Conservation (phyloP, 2,113 vertebrate genomes). For the Microtus richardsoni region DNA sequence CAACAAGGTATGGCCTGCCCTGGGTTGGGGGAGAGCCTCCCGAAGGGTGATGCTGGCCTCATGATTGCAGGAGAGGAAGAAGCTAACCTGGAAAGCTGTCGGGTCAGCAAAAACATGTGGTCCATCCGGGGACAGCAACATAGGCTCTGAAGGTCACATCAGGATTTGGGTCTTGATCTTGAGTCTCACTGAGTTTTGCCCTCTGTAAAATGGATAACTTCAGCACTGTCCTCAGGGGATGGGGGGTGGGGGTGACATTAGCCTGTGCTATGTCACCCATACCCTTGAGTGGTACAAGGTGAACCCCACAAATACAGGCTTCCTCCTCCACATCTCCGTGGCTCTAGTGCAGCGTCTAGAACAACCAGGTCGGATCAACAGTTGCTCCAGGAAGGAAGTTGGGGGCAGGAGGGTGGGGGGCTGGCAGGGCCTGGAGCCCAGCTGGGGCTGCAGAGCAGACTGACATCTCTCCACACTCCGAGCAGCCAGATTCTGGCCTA, state of each 20-base stretch:
- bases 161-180: not conserved
- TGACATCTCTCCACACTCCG: not conserved
- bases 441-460: constrained; percentile 59
- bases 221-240: not conserved
- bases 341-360: not conserved
- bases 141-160: not conserved
- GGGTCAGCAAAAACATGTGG: not conserved
- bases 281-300: not conserved
- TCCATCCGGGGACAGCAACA: not conserved
- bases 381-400: constrained; percentile 61
- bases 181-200: not conserved
- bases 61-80: not conserved
- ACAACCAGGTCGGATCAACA: not conserved
- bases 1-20: constrained; percentile 33
- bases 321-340: not conserved
- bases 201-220: not conserved
- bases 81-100: not conserved
- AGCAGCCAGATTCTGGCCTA: constrained; percentile 48
- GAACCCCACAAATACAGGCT: not conserved
- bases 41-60: not conserved
- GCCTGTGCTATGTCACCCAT: not conserved
- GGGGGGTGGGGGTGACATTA: not conserved
- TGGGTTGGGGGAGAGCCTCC: not conserved
- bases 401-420: not conserved
- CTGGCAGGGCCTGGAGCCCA: not conserved